Evolutionary conservation across 35 echinoderm and acorn worm genomes (phyloP).

Genomic region (Ptychodera flava): DNA sequence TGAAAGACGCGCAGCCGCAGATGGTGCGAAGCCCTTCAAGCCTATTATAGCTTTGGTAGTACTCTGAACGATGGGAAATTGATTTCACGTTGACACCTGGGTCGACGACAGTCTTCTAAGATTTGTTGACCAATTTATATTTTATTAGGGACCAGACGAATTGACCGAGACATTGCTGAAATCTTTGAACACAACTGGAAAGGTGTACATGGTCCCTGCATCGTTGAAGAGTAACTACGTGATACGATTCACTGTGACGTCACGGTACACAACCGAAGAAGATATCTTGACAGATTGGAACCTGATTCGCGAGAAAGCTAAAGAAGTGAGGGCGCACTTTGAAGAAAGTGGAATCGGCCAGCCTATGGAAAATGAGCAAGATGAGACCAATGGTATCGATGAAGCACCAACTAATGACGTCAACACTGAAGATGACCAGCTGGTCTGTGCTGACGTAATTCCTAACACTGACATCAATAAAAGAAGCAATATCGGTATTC

Average conservation of each 20-base stretch:
- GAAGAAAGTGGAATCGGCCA: neutral
- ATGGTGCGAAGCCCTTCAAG: too few relatives aligned
- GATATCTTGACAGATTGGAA: slow-evolving; percentile 84
- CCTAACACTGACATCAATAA: neutral
- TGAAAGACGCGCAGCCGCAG: too few relatives aligned
- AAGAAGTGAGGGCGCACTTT: slow-evolving; percentile 24
- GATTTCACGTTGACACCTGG: too few relatives aligned
- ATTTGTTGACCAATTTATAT: too few relatives aligned
- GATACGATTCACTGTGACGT: slow-evolving; percentile 90
- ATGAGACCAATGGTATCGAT: neutral
- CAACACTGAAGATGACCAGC: neutral
- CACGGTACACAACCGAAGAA: slow-evolving; percentile 69
- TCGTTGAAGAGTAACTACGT: slow-evolving; percentile 80
- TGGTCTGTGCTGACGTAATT: neutral
- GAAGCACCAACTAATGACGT: neutral
- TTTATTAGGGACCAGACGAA: slow-evolving; percentile 72
- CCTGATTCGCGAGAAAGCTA: slow-evolving; percentile 44
- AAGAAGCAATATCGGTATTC: neutral
- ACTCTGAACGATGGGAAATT: too few relatives aligned
- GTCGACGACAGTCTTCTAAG: too few relatives aligned
- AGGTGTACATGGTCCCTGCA: slow-evolving; percentile 86
- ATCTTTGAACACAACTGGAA: slow-evolving; percentile 65
- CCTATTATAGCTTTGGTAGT: too few relatives aligned
- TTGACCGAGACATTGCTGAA: slow-evolving; percentile 75
- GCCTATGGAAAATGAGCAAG: neutral